phyloP scores from a whole-genome alignment of 2,797 vertebrate species.

The Poeciliopsis presidionis region DNA sequence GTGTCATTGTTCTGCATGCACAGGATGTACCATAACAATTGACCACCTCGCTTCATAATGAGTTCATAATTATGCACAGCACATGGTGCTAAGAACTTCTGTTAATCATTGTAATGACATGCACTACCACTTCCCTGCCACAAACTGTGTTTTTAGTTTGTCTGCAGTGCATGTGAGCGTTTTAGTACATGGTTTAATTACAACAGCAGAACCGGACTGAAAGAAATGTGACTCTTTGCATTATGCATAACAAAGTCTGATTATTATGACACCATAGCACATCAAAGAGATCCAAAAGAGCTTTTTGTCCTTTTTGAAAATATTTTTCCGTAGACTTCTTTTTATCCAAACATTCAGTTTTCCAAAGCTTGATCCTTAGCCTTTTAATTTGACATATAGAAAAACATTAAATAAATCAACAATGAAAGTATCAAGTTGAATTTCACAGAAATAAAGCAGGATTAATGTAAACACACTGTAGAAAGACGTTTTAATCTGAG shows the following conservation, averaged over 20 bases:
- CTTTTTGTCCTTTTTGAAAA: background rate
- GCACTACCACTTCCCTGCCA: constrained; percentile 26
- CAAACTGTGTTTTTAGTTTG: constrained; percentile 46
- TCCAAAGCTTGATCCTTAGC: background rate
- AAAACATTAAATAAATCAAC: background rate
- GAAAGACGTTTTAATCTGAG: constrained; percentile 6
- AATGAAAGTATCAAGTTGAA: background rate
- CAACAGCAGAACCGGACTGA: background rate
- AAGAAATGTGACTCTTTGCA: background rate
- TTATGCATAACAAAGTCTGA: background rate
- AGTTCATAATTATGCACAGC: constrained; percentile 31
- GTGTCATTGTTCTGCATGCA: constrained; percentile 23
- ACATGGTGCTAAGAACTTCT: constrained; percentile 12
- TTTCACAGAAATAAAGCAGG: background rate
- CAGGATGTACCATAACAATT: constrained; percentile 61
- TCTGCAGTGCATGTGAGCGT: constrained; percentile 52
- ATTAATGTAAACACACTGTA: constrained; percentile 26
- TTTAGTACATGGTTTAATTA: constrained; percentile 14
- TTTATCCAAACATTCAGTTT: background rate
- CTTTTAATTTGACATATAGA: background rate
- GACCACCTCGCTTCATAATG: constrained; percentile 38
- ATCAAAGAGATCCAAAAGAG: background rate
- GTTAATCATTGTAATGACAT: constrained; percentile 42
- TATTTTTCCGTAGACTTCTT: background rate
- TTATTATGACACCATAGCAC: background rate